Conservation (phyloP, 2,797 vertebrate species). For the Coregonus ussuriensis region DNA sequence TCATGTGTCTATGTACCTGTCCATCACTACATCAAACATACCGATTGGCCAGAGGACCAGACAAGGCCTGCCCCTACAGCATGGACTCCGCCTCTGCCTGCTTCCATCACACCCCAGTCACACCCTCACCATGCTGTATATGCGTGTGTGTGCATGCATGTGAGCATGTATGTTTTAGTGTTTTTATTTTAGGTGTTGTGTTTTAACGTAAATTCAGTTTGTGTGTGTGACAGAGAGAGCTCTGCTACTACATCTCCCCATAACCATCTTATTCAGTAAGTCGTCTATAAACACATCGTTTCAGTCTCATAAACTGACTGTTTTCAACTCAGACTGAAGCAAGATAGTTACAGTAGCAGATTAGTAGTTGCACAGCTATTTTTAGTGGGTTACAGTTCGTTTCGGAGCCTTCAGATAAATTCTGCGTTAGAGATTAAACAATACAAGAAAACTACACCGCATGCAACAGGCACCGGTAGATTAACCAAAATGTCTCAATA, state of each 20-base stretch:
- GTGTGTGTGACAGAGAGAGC: background rate
- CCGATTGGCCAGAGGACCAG: constrained; percentile 50
- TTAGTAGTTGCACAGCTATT: background rate
- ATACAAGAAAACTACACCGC: background rate
- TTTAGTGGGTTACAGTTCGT: background rate
- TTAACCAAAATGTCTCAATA: background rate
- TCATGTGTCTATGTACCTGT: constrained; percentile 83
- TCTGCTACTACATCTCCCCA: background rate
- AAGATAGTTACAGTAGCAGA: background rate
- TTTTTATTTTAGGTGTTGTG: background rate
- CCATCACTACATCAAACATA: constrained; percentile 74
- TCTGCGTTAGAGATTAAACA: background rate
- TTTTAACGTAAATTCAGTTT: background rate
- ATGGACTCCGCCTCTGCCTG: constrained; percentile 65
- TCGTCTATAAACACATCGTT: background rate
- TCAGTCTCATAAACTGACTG: background rate
- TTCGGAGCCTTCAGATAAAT: background rate
- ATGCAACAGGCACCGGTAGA: background rate
- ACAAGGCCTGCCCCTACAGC: constrained; percentile 58
- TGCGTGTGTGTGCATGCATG: constrained; percentile 27
- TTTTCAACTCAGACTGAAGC: background rate
- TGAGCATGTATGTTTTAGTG: background rate
- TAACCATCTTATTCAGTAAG: background rate
- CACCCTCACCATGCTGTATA: constrained; percentile 37
- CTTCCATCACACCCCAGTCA: constrained; percentile 49